phyloP scores from a whole-genome alignment of 2,797 vertebrate genomes.

The Nannoperca australis region DNA sequence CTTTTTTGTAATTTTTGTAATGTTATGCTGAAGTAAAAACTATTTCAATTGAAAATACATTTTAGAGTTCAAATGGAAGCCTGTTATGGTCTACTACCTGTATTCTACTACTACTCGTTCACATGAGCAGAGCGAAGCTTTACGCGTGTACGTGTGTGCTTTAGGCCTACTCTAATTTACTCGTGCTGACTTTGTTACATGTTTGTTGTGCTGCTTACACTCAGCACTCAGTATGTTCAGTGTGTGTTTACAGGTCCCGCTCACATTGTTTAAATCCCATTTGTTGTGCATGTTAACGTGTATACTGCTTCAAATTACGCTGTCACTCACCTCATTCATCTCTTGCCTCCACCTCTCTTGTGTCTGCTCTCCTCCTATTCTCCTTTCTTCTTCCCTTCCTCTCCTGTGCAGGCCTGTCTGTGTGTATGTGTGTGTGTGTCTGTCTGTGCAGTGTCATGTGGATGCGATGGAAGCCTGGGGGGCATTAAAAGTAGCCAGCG shows the following conservation, averaged over 20 bases:
- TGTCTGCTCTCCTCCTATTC: slow-evolving; percentile 10
- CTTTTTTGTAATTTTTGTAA: neutral
- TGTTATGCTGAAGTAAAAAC: neutral
- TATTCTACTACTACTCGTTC: neutral
- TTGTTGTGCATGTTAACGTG: slow-evolving; percentile 55
- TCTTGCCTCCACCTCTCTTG: slow-evolving; percentile 29
- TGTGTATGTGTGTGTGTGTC: slow-evolving; percentile 42
- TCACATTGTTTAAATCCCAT: slow-evolving; percentile 39
- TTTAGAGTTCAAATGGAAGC: neutral
- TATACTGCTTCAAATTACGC: slow-evolving; percentile 57
- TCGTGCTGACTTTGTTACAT: slow-evolving; percentile 45
- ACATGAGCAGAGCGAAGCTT: neutral
- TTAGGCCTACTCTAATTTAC: neutral
- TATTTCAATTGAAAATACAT: neutral
- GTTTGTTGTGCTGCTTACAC: slow-evolving; percentile 5
- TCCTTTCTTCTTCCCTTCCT: slow-evolving; percentile 12
- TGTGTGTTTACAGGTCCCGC: slow-evolving; percentile 50
- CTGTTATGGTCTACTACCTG: neutral
- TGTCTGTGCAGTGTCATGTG: slow-evolving; percentile 42
- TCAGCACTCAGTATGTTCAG: slow-evolving; percentile 27
- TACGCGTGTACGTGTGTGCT: neutral
- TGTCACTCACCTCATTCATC: slow-evolving; percentile 56
- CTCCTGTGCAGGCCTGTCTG: slow-evolving; percentile 16
- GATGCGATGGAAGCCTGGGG: slow-evolving; percentile 60
- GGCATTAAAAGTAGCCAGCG: slow-evolving; percentile 81